Base-by-base conservation (phyloP, 2,113 vertebrate species). In the Anoura caudifer region DNA sequence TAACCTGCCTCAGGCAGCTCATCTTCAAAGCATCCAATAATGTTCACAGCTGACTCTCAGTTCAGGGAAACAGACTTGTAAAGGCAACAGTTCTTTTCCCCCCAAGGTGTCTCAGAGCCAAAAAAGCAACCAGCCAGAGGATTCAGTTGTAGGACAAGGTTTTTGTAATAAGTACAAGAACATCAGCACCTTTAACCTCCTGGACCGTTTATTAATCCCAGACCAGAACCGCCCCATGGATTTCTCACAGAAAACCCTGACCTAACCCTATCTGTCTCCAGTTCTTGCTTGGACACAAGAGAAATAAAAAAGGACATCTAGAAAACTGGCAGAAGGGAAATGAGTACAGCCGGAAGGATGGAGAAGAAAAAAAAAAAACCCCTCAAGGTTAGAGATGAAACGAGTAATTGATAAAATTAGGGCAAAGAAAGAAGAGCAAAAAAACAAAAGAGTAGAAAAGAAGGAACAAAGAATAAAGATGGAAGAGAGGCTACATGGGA, bases 21-120 rank as follows among this genome's bases (percentile, higher is more conserved):
- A 97, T 97, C 97, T 97, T 98, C 95, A 97, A 98, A 98, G 96
- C 91, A 97, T 97, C 94, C 91, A 73, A 67, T 91, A 96, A 97
- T 97, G 96, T 98, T 98, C 96, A 98, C 96, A 98, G 97, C 95
- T 97, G 70, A 94, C 90, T 98, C 98, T 98, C 95, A 97, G 95
- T 98, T 98, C 90, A 90, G 86, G 90, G 84, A 97, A 98, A 75
- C 7, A 97, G 83, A 95, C 86, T 87, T 95, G 97, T 52, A 96
- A 95, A 97, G 95, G 97, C 92, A 94, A 70, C 87, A 97, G 56
- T 87, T 97, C 73, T 97, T 84, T 17, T 86, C 19, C 36, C 84
- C 28, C 28, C 31, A 96, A 97, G 85, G 96, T 88, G 70, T 98
- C 95, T 96, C 69, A 96, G 95, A 93, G 54, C 28, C 79, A 59